These are phyloP conservation scores for Gila orcuttii DNA, from an alignment of 2,113 vertebrate genomes.

Conservation along the genomic window DNA sequence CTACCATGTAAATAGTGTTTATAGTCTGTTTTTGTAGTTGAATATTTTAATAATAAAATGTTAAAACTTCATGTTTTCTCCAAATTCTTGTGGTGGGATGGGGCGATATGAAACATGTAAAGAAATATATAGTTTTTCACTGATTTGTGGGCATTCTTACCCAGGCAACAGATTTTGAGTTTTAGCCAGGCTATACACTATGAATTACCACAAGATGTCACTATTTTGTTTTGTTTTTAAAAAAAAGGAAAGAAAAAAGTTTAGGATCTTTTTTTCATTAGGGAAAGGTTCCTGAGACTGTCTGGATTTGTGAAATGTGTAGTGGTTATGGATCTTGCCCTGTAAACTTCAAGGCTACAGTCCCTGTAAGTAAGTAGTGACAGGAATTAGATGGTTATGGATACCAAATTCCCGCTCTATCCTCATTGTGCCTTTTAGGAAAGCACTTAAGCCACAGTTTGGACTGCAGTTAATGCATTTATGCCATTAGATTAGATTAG, in stretches of 20 bases:
- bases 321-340: not conserved
- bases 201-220: constrained; percentile 50
- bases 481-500: not conserved
- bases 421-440: not conserved
- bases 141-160: not conserved
- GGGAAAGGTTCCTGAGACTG: not conserved
- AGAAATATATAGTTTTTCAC: not conserved
- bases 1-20: constrained; percentile 81
- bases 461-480: not conserved
- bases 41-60: constrained; percentile 85
- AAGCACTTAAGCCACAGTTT: not conserved
- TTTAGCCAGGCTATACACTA: not conserved
- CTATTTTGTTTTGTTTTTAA: not conserved
- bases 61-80: constrained; percentile 62
- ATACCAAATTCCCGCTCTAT: not conserved
- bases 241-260: no score
- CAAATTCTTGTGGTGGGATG: not conserved
- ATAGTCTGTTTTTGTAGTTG: constrained; percentile 82
- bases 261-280: not conserved
- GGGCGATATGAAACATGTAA: not conserved
- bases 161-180: not conserved
- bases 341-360: not conserved
- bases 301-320: not conserved
- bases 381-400: not conserved
- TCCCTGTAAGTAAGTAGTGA: not conserved